These are phyloP conservation scores for Oxygymnocypris stewartii DNA, from an alignment of 2,113 vertebrate genomes.

Conservation along the genomic window DNA sequence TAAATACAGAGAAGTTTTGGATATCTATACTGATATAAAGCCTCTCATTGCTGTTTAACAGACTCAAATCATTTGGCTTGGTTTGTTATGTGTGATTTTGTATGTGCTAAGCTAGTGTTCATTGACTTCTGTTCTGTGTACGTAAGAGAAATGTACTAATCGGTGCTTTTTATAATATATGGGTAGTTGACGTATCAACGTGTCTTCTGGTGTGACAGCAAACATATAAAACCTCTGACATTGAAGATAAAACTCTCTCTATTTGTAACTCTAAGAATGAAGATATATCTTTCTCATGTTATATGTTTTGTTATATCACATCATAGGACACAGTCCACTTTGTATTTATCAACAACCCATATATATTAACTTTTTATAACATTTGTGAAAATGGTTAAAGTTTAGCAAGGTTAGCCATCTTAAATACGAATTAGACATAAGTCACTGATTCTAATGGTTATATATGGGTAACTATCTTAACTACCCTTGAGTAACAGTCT, in stretches of 20 bases:
- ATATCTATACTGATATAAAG: slow-evolving; percentile 58
- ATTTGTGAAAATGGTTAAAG: neutral
- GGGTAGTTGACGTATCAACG: too few relatives aligned
- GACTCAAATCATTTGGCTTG: slow-evolving; percentile 9
- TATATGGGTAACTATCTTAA: too few relatives aligned
- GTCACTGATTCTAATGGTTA: too few relatives aligned
- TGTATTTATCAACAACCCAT: too few relatives aligned
- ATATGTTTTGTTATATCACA: too few relatives aligned
- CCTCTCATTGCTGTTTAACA: slow-evolving; percentile 56
- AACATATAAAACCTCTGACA: too few relatives aligned
- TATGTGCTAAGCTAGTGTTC: neutral
- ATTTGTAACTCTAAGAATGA: too few relatives aligned
- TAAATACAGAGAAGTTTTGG: slow-evolving; percentile 62
- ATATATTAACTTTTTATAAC: neutral
- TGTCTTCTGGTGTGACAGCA: too few relatives aligned
- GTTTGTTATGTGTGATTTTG: slow-evolving; percentile 16
- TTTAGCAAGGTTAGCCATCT: neutral
- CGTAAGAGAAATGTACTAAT: neutral
- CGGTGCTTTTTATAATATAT: neutral
- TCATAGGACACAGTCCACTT: too few relatives aligned
- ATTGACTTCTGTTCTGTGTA: neutral
- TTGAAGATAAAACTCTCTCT: too few relatives aligned
- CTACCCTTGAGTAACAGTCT: too few relatives aligned
- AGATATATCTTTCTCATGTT: too few relatives aligned
- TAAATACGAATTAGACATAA: neutral